Evolutionary conservation across 2,113 vertebrate genomes (phyloP).

Genomic region (Anhinga rufa): DNA sequence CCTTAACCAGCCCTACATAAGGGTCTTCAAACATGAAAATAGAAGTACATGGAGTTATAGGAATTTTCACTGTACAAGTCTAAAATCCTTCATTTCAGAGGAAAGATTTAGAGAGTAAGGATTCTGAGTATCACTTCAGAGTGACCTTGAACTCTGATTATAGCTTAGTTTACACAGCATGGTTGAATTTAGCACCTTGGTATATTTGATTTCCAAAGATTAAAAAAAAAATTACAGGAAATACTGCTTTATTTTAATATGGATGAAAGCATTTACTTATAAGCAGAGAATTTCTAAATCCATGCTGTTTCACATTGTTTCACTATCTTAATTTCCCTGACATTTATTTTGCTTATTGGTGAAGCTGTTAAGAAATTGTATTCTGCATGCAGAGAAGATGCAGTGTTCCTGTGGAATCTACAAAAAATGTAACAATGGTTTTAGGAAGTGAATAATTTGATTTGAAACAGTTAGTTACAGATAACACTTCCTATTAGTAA

Average conservation of each 20-base stretch:
- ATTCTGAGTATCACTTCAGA: background rate
- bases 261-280: background rate
- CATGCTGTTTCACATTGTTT: background rate
- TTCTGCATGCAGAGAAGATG: background rate
- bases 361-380: background rate
- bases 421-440: background rate
- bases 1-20: background rate
- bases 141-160: background rate
- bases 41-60: background rate
- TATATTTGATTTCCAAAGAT: background rate
- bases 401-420: background rate
- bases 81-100: background rate
- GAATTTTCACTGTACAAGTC: background rate
- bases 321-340: background rate
- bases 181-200: background rate
- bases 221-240: background rate
- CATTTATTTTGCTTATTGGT: background rate
- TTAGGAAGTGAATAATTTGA: background rate
- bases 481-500: background rate
- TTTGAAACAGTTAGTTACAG: background rate
- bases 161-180: background rate
- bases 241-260: background rate
- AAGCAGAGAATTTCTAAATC: background rate
- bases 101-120: background rate
- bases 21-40: background rate